phyloP scores from a whole-genome alignment of 2,113 vertebrate species.

The Zosterops borbonicus region DNA sequence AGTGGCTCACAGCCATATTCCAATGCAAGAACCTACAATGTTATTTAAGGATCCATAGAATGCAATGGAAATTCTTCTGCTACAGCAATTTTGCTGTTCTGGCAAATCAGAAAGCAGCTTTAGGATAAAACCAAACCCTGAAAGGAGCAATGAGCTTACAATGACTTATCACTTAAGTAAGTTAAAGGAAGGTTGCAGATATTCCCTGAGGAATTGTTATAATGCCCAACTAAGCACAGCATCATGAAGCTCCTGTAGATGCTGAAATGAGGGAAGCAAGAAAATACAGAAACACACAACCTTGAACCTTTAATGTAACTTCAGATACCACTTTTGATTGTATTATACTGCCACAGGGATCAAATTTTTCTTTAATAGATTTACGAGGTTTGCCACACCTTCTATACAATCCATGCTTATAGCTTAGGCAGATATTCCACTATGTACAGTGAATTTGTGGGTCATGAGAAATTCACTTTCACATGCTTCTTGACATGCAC shows the following conservation, averaged over 20 bases:
- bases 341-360: not conserved
- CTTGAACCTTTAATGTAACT: not conserved
- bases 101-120: not conserved
- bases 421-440: not conserved
- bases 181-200: not conserved
- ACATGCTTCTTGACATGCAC: not conserved
- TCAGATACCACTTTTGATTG: not conserved
- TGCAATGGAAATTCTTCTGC: not conserved
- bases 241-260: not conserved
- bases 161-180: not conserved
- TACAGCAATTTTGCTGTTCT: not conserved
- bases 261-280: not conserved
- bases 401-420: not conserved
- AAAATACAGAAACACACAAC: not conserved
- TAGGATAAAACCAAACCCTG: not conserved
- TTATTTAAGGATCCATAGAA: not conserved
- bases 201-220: not conserved
- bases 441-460: fast-evolving
- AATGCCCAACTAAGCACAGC: not conserved
- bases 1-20: not conserved
- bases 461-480: not conserved
- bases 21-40: not conserved
- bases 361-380: not conserved
- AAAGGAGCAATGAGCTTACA: not conserved
- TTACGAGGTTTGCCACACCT: not conserved